Evolutionary conservation across 1,140 invertebrate genomes (phyloP), one percentile per base, ranked within the genome.

Genomic region (Pachyrhynchus sulphureomaculatus): DNA sequence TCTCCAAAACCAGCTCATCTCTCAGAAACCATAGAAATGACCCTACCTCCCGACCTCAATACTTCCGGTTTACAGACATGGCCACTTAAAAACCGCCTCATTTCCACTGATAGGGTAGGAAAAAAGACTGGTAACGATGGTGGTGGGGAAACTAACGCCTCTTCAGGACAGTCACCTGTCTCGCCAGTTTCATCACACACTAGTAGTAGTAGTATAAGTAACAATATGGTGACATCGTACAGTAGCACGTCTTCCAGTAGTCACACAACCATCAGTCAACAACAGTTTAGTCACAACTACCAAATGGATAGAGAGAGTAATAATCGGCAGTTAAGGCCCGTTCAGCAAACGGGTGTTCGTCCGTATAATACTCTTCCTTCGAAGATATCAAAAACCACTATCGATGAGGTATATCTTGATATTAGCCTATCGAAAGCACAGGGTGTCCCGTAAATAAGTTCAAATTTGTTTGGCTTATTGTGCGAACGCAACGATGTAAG

Each of bases 61-160:
- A 37, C 59, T 3, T 68, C 69, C 13, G 53, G 73, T 73, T 60
- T 71, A 17, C 80, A 83, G 39, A 84, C 85, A 4, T 87, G 85
- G 85, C 85, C 86, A 0, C 68, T 88, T 12, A 87, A 88, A 68
- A 86, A 83, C 61, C 83, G 82, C 68, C 71, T 81, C 12, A 75
- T 75, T 15, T 76, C 78, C 37, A 75, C 67, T 51, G 72, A 77
- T 0, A 79, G 77, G 45, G 79, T 80, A 1, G 33, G 49, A 75
- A 78, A 21, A 76, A 23, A 15, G 36, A 1, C 13, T 49, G 57
- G 42, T 45, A 66, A 13, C 39, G 39, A 15, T n/a, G 10, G 15
- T 29, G 8, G 51, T 17, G 39, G 49, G 26, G 26, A 29, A 6
- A 29, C 12, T 29, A 6, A 15, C 29, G n/a, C 9, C 2, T 17